A percentile compares a stretch with the other conserved stretches of the same genome.
Conservation (phyloP, 2,113 vertebrate genomes). For the Lophochroa leadbeateri region DNA sequence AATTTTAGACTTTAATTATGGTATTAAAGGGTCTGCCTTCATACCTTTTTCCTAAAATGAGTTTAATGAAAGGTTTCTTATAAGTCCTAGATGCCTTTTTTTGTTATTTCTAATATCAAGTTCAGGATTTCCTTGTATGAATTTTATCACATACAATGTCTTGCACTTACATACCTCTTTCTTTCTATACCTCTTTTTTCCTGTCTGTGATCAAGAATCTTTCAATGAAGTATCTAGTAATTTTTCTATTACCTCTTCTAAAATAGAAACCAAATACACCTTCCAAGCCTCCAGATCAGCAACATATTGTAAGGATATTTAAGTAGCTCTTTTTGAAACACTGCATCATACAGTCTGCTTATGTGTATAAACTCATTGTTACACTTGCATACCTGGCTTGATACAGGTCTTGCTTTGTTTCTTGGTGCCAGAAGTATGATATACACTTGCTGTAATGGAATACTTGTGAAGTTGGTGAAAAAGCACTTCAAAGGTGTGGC, state of each 20-base stretch:
- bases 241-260: neutral
- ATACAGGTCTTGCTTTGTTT: neutral
- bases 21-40: neutral
- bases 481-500: neutral
- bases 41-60: neutral
- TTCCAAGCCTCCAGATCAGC: neutral
- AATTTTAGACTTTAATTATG: neutral
- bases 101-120: neutral
- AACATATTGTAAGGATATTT: neutral
- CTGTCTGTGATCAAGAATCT: neutral
- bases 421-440: neutral
- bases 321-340: neutral
- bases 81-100: neutral
- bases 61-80: neutral
- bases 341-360: neutral
- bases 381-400: neutral
- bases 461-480: neutral
- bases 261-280: neutral
- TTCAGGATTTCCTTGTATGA: neutral
- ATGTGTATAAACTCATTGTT: neutral
- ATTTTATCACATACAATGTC: neutral
- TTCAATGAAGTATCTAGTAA: neutral
- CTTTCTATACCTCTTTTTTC: neutral
- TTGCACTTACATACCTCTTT: neutral
- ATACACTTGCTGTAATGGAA: neutral